Base-by-base conservation (phyloP, 2,113 vertebrate species). In the Rhinoderma darwinii region DNA sequence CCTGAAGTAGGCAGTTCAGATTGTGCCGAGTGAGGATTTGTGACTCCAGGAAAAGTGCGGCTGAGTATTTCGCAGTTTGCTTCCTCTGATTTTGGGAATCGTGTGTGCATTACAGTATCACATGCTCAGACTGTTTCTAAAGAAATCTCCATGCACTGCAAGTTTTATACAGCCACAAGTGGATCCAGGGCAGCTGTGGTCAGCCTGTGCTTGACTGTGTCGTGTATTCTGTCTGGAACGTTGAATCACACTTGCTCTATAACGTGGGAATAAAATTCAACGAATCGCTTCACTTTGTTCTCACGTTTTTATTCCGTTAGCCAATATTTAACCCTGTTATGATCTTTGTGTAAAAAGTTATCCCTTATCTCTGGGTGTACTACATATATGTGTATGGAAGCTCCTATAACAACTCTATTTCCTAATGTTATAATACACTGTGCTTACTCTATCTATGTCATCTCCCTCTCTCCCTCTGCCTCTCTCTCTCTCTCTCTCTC, bases 101-200 rank as follows among this genome's bases (percentile, higher is more conserved):
- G 4, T 61, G 73, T 35, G 54, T 17, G 44, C 18, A 76, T 22
- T 61, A 76, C 35, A 18, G n/a, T 63, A 63, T 84, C 73, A 61
- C 54, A 63, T 84, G 72, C 54, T 44, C 5, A 27, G 37, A 51
- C 43, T 44, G 37, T 9, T 44, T 3, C 30, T 63, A 22, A 6
- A 30, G 51, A 84, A 84, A 84, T 84, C 54, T 32, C 15, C 73
- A 61, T 56, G 30, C 68, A 41, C 73, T 25, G 72, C 83, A 84
- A 84, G n/a, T 84, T 73, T 84, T 27, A 12, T 18, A 47, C 35
- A 76, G 83, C 37, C 54, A 61, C 83, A 74, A 56, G 66, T 27
- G 11, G 25, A 47, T 50, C 35, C n/a, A 47, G 72, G 54, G 73
- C 39, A 63, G 54, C 50, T 84, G 83, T 76, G 83, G 83, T 84